Evolutionary conservation across 2,113 vertebrate genomes (phyloP).

Genomic region (Catagonus wagneri): DNA sequence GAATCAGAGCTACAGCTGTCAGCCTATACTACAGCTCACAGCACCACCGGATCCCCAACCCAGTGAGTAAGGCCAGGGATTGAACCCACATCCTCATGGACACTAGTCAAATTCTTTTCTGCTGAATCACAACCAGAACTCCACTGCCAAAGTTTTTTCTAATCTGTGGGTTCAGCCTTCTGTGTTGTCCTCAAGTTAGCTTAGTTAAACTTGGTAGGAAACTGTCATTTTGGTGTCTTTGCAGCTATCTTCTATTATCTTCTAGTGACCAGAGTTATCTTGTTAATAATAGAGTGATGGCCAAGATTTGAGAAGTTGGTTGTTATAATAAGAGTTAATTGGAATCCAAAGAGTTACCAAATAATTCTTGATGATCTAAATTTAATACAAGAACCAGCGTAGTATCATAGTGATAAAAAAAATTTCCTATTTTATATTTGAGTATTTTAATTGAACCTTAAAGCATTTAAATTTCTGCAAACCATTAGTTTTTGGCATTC

Average conservation of each 20-base stretch:
- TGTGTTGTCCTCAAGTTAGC: neutral
- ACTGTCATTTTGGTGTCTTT: conserved; percentile 7
- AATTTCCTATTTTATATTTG: conserved; percentile 82
- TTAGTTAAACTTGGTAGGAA: neutral
- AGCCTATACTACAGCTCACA: no score
- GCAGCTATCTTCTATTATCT: neutral
- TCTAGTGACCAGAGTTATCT: conserved; percentile 10
- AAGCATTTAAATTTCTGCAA: conserved; percentile 53
- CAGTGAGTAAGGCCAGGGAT: no score
- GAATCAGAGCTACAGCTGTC: no score
- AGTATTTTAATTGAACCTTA: conserved; percentile 69
- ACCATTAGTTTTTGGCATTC: conserved; percentile 81
- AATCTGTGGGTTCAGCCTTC: neutral
- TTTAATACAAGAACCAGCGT: neutral
- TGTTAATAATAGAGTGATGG: conserved; percentile 7
- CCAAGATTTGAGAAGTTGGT: neutral
- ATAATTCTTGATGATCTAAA: conserved; percentile 57
- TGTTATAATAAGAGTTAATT: conserved; percentile 25
- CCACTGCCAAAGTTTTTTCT: neutral
- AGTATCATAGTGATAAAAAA: conserved; percentile 70
- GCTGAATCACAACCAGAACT: no score
- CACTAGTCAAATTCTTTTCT: no score
- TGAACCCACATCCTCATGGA: no score
- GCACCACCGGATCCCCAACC: no score
- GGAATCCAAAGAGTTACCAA: conserved; percentile 16